Percentiles rank a stretch among this genome's conserved stretches.
These are phyloP conservation scores for Falco berigora DNA, from an alignment of 2,797 vertebrate species.

Conservation along the genomic window DNA sequence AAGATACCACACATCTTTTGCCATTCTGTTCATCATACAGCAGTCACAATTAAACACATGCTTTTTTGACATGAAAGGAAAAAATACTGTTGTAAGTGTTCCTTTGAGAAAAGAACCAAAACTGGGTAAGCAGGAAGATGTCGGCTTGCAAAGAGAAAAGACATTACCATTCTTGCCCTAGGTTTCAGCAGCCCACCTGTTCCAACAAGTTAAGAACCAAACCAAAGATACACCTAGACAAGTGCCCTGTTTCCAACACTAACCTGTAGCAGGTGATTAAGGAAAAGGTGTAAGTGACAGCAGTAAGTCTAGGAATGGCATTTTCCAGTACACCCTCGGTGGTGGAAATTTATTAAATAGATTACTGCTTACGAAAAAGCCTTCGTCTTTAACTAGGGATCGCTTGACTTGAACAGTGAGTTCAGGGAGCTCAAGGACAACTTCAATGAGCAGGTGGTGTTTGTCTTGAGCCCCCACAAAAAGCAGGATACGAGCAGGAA, in stretches of 20 bases:
- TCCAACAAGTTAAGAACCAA: background rate
- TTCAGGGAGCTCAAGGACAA: no score
- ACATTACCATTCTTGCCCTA: background rate
- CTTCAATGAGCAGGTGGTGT: no score
- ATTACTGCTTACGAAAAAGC: no score
- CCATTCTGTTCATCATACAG: background rate
- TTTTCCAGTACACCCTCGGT: background rate
- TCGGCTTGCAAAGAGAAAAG: background rate
- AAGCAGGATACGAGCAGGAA: no score
- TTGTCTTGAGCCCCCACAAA: no score
- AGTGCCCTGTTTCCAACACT: background rate
- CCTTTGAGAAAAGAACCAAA: background rate
- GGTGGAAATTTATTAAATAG: no score
- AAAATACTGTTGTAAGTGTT: background rate
- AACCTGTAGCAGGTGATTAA: background rate
- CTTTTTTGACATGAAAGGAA: background rate
- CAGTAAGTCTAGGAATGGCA: background rate
- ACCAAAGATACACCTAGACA: background rate
- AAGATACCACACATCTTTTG: background rate
- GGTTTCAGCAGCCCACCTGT: background rate
- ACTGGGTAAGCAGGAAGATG: background rate
- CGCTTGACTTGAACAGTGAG: no score
- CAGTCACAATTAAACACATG: background rate
- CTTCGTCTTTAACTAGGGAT: no score
- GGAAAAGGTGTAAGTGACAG: background rate